Evolutionary conservation across 2,888 invertebrate genomes (phyloP), one percentile per base, ranked within the genome.

Genomic region (Microplitis deprimator): DNA sequence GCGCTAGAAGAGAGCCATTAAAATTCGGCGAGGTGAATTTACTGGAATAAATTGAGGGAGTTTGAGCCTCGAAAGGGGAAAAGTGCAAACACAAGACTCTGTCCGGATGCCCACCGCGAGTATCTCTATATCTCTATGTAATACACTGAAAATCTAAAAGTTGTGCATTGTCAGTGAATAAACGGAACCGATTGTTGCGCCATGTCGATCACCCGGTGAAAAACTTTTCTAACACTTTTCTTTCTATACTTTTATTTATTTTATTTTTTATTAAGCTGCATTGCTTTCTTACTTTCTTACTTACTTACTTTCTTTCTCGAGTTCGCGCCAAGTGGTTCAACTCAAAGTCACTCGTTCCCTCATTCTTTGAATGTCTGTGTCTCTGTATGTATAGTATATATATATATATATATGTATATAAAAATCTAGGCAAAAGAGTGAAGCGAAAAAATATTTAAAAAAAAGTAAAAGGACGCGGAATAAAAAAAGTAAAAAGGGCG

Each of bases 81-180:
- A 79, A 78, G 84, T 84, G 85, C 85, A 86, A 84, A 85, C 83
- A 81, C 80, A 79, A 75, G 78, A 81, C 72, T 65, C 76, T 59
- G 20, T 10, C 29, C 13, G 29, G 29, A 8, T 62, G 62, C 8
- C 20, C 13, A 20, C 29, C 65, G 29, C 65, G 50, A 5, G 13
- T 13, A 50, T 13, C 13, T 13, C 50, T 62, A 5, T 50, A 50
- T 50, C 20, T 17, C 17, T 73, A 29, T 41, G 10, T 73, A 67
- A 68, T 68, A 17, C 76, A 79, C 1, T 69, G 79, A 79, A 79
- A 84, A 83, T 85, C 82, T 79, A 79, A 85, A 87, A 87, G 84
- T 87, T 87, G 85, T 83, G 86, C 83, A 85, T 87, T 86, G 86
- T 85, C 85, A 84, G 78, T 80, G 86, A 84, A 85, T 87, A 87